Evolutionary conservation across 2,888 invertebrate species (phyloP).

Genomic region (Orchestes rusci): DNA sequence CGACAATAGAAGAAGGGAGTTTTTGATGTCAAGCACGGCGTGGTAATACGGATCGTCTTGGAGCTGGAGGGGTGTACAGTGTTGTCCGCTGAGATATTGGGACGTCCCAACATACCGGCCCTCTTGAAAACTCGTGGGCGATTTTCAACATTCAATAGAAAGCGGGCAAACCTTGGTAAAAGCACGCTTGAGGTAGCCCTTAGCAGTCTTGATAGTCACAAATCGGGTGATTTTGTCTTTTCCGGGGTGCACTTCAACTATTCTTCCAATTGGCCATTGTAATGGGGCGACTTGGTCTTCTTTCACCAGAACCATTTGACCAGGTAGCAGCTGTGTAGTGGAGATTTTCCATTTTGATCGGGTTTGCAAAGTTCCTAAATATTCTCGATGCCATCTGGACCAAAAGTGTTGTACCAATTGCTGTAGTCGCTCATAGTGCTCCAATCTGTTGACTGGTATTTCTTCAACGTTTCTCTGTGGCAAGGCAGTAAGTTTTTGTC

Average conservation of each 20-base stretch:
- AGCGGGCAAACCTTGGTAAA: background rate
- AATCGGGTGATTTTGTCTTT: background rate
- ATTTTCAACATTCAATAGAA: background rate
- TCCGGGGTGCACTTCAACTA: background rate
- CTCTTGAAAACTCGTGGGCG: background rate
- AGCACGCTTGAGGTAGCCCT: background rate
- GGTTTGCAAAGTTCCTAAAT: slow-evolving; percentile 12
- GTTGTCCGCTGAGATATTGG: no score
- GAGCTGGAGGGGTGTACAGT: no score
- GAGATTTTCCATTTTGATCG: slow-evolving; percentile 11
- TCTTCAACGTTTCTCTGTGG: slow-evolving; percentile 14
- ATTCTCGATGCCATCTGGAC: slow-evolving; percentile 25
- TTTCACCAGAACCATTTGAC: slow-evolving; percentile 13
- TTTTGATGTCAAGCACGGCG: no score
- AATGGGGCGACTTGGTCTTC: slow-evolving; percentile 9
- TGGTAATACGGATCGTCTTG: no score
- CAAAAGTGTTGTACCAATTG: slow-evolving; percentile 26
- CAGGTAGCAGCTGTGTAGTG: background rate
- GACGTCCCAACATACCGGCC: no score
- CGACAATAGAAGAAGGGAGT: no score
- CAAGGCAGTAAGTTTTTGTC: background rate
- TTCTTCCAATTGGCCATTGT: background rate
- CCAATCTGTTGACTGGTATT: slow-evolving; percentile 9
- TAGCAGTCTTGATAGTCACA: background rate
- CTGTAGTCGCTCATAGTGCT: slow-evolving; percentile 11